Percentiles rank a stretch among this genome's conserved stretches.
Evolutionary conservation across 1,140 invertebrate species (phyloP).

Genomic region (Drosophila tropicalis): DNA sequence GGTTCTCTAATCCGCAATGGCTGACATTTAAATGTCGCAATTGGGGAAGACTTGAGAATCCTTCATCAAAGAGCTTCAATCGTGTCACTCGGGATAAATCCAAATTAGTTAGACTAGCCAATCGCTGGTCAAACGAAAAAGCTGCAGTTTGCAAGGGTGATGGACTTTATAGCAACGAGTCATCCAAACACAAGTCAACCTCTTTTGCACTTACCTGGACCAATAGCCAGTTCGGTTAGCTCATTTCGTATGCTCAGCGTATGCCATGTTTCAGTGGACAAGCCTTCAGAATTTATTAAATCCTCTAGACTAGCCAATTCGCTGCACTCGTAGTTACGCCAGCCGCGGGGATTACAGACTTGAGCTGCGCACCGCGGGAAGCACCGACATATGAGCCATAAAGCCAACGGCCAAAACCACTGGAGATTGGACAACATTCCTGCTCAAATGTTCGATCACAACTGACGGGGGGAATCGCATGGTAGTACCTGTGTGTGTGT

Average conservation of each 20-base stretch:
- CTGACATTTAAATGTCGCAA: conserved; percentile 65
- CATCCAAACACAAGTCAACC: too few species aligned
- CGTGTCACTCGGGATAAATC: conserved; percentile 48
- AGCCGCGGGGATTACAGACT: conserved; percentile 47
- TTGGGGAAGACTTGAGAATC: conserved; percentile 54
- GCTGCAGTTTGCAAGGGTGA: conserved; percentile 10
- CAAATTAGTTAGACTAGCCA: conserved; percentile 37
- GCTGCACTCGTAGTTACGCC: conserved; percentile 55
- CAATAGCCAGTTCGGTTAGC: conserved; percentile 42
- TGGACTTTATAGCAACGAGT: background rate
- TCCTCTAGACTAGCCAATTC: conserved; percentile 58
- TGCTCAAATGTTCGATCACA: conserved; percentile 34
- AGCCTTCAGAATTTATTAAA: conserved; percentile 24
- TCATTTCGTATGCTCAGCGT: conserved; percentile 44
- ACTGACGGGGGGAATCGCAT: conserved; percentile 39
- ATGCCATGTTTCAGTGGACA: conserved; percentile 42
- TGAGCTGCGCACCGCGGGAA: conserved; percentile 13
- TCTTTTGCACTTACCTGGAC: conserved; percentile 25
- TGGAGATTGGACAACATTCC: conserved; percentile 51
- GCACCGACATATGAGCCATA: conserved; percentile 37
- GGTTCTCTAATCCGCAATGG: conserved; percentile 33
- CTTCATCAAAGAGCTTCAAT: conserved; percentile 41
- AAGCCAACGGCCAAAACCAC: conserved; percentile 21
- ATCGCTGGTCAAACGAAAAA: conserved; percentile 2
- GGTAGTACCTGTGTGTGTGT: conserved; percentile 16